Percentiles rank a stretch among this genome's conserved stretches.
phyloP scores from a whole-genome alignment of 2,113 vertebrate genomes.

The Xyliphius kryptos region DNA sequence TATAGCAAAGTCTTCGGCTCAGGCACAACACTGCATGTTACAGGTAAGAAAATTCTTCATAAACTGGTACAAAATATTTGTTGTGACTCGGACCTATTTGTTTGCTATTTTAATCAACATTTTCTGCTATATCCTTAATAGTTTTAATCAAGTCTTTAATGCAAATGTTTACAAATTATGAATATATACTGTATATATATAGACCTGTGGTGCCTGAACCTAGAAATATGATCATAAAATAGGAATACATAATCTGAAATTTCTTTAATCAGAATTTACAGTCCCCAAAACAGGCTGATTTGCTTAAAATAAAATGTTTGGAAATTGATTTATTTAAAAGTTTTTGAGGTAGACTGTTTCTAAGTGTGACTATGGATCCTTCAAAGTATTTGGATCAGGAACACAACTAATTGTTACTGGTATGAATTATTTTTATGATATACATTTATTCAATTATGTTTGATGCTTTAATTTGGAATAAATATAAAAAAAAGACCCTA shows the following conservation, averaged over 20 bases:
- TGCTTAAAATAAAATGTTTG: not conserved
- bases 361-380: conserved; percentile 3
- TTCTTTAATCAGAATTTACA: too few relatives aligned
- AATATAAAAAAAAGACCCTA: too few relatives aligned
- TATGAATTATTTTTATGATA: conserved; percentile 11
- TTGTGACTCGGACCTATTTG: too few relatives aligned
- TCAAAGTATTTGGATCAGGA: conserved; percentile 37
- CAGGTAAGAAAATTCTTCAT: conserved; percentile 18
- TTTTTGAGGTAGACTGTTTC: conserved; percentile 28
- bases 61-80: too few relatives aligned
- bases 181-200: not conserved
- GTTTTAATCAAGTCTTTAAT: not conserved
- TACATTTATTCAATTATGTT: too few relatives aligned
- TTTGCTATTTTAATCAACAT: too few relatives aligned
- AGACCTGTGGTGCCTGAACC: not conserved
- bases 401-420: conserved; percentile 32
- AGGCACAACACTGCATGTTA: conserved; percentile 31
- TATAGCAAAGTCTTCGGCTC: conserved; percentile 14
- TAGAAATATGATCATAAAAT: not conserved
- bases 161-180: not conserved
- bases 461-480: too few relatives aligned
- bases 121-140: not conserved
- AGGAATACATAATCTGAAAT: not conserved
- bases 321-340: not conserved
- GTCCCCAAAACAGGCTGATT: not conserved